Evolutionary conservation across 2,797 vertebrate genomes (phyloP), one percentile per base, ranked within the genome.

Genomic region (Enteromius paludinosus): DNA sequence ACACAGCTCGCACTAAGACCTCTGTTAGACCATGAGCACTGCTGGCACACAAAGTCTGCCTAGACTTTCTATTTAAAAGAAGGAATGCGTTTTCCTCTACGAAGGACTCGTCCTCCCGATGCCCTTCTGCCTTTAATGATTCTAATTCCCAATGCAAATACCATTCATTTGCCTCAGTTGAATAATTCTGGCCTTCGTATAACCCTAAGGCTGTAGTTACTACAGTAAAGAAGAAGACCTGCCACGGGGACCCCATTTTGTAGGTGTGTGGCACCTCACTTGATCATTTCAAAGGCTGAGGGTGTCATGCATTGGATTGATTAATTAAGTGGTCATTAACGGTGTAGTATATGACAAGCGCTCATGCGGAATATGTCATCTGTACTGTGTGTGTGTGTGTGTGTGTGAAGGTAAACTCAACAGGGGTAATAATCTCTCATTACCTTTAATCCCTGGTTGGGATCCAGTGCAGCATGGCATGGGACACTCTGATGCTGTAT

Each of bases 81-180:
- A 82, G 62, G 72, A 66, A 62, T 49, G 18, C 7, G 12, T 87
- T 84, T 81, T 62, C 82, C 82, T 83, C 79, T 84, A 75, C 62
- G 90, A 93, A 93, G 89, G 87, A 93, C 93, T 93, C 59, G 92
- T 95, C 93, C 94, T 96, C 93, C 68, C 45, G 88, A 87, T 92
- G 94, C 92, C 94, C 94, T 95, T 95, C 93, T 89, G 88, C 87
- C 84, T 86, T 89, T 95, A 95, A 95, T 95, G 93, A 92, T 90
- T 93, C 89, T 93, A 93, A 94, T 95, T 95, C 94, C 97, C 94
- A 92, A 96, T 93, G 96, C 94, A 94, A 96, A 93, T 95, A 93
- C 93, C 90, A 94, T 93, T 96, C 95, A 96, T 96, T 96, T 95
- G 94, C 94, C 92, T 93, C 87, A 91, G 89, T 91, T 96, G 96